Evolutionary conservation across 2,113 vertebrate species (phyloP).

Genomic region (Lycaon pictus): DNA sequence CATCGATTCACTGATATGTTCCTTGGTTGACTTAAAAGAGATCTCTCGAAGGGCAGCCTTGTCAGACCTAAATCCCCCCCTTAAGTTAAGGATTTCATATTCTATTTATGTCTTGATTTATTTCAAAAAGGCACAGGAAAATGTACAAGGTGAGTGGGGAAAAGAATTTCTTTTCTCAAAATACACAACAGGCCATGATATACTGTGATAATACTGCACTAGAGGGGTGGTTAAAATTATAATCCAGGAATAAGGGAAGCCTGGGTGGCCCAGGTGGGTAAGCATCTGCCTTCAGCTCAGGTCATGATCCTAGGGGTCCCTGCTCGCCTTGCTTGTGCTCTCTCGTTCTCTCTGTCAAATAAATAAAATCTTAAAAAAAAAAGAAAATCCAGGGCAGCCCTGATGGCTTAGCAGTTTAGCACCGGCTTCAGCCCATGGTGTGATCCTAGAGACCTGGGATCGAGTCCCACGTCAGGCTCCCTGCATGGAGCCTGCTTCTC

Average conservation of each 20-base stretch:
- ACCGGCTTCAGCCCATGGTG: too few species aligned
- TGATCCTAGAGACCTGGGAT: too few species aligned
- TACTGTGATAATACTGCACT: not conserved
- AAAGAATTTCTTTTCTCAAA: not conserved
- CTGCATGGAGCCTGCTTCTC: too few species aligned
- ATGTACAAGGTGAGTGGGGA: not conserved
- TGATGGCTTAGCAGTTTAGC: too few species aligned
- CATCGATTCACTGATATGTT: not conserved
- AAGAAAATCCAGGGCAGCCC: too few species aligned
- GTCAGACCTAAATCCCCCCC: not conserved
- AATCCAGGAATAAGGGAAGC: not conserved
- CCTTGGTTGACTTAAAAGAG: not conserved
- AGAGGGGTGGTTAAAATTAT: not conserved
- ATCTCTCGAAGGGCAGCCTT: not conserved
- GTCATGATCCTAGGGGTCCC: too few species aligned
- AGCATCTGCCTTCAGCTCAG: too few species aligned
- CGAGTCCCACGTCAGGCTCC: too few species aligned
- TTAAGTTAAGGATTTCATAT: not conserved
- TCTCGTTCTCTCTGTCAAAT: too few species aligned
- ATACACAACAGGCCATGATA: not conserved
- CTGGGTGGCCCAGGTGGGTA: too few species aligned
- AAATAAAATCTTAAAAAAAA: too few species aligned
- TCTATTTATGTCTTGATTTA: constrained; percentile 14
- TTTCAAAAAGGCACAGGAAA: not conserved
- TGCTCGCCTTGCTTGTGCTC: too few species aligned